Evolutionary conservation across 1,140 invertebrate genomes (phyloP), one percentile per base, ranked within the genome.

Genomic region (Aphelenchoides besseyi): DNA sequence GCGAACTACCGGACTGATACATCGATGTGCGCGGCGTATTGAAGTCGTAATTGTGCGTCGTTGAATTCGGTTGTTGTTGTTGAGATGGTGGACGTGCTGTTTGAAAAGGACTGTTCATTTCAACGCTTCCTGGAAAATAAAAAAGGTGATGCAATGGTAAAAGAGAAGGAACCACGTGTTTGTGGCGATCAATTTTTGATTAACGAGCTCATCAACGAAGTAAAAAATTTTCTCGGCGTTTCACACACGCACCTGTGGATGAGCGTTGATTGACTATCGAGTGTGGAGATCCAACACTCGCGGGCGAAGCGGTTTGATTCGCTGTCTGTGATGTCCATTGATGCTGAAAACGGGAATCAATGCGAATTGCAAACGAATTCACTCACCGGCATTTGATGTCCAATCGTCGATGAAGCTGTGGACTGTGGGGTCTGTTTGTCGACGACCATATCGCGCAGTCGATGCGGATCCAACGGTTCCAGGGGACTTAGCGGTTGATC

Each of bases 401-500:
- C 12, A 33, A 1, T 18, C 16, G 63, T 66, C 23, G 55, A 59
- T 28, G 55, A 59, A 23, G 41, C 5, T 53, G 63, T n/a, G n/a
- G n/a, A 12, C n/a, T 12, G 26, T 18, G 63, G 28, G 2, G 29
- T 68, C 33, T 80, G 76, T 61, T 80, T 79, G 52, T 77, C 76
- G 9, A 77, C 70, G 33, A 77, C 76, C 53, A 77, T 80, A 33
- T 77, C 76, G 2, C 76, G 68, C 9, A 77, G 52, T 30, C 70
- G 69, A n/a, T 78, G 72, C n/a, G 76, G 76, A 69, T 77, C 76
- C 36, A 77, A 57, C 2, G 77, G 72, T 52, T 80, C 76, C 3
- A 77, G 57, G 5, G 76, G 76, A 54, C 76, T 77, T 12, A 75
- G 28, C 41, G 79, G 32, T 12, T 62, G 52, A 30, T 73, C 64